Base-by-base conservation (phyloP, 2,888 invertebrate species). In the Merodon equestris region DNA sequence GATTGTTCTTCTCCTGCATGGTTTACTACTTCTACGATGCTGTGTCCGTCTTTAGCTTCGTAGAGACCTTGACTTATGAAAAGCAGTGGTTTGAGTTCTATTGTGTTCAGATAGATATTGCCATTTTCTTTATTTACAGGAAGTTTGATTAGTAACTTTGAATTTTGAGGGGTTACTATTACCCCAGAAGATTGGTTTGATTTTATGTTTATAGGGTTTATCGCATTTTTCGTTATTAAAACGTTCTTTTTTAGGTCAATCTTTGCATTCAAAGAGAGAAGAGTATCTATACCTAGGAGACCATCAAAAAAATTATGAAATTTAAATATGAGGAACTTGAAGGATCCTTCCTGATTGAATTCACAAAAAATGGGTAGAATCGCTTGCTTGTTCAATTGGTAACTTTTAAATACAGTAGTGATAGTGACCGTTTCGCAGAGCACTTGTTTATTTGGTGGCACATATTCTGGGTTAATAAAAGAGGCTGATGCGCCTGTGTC, bases 51-150 rank as follows among this genome's bases (percentile, higher is more conserved):
- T n/a, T n/a, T n/a, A n/a, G n/a, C n/a, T n/a, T n/a, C n/a, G n/a
- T n/a, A n/a, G n/a, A n/a, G n/a, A n/a, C n/a, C n/a, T n/a, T n/a
- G n/a, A n/a, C n/a, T n/a, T n/a, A n/a, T n/a, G n/a, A n/a, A n/a
- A n/a, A n/a, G n/a, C n/a, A 4, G 7, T n/a, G 60, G 47, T 60
- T 47, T 47, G 3, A 60, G 7, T 60, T 60, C 60, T 2, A 15
- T 60, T n/a, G 45, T 10, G 40, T 60, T 10, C 3, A 60, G 9
- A 1, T 12, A 15, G 1, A 45, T 38, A 44, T 10, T 27, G 13
- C 44, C 57, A 44, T 27, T 1, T 5, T n/a, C 1, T 34, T 34
- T 1, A 7, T 58, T 58, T 1, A 58, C 34, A 13, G 57, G 57
- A 4, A 58, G 1, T 36, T 45, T 45, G 1, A 14, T 10, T 9